Evolutionary conservation across 2,888 invertebrate genomes (phyloP), one percentile per base, ranked within the genome.

Genomic region (Sisyra nigra): DNA sequence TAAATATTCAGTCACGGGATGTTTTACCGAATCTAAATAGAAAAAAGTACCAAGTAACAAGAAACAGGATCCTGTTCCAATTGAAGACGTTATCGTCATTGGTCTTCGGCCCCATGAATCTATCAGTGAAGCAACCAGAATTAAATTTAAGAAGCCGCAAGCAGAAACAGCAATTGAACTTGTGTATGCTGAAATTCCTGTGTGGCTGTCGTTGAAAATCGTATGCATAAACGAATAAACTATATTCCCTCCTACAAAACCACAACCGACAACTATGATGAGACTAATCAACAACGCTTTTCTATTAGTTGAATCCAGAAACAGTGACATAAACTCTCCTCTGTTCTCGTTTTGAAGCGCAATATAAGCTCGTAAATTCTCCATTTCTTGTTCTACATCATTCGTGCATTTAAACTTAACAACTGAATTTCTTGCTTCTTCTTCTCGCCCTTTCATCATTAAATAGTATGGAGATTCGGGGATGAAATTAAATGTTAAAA

Each of bases 391-490:
- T 5, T 35, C 14, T 13, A 15, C 17, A 14, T 35, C 35, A 5
- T 13, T 13, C 3, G 14, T 11, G 2, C 13, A 13, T 13, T 35
- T 13, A 35, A 35, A 35, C 17, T 35, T 35, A 15, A 15, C 35
- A 15, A 35, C 9, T 2, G 35, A 13, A 35, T 35, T 13, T 8
- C 9, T 15, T 35, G 35, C 35, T 35, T 15, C 4, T 3, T 35
- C 17, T n/a, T 13, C 14, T 35, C 17, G 35, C 1, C 17, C 17
- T 35, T 13, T 15, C 8, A 35, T 13, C 9, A 35, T 15, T 2
- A 15, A 35, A 35, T 35, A 35, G 7, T 35, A 35, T 3, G 35
- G 35, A n/a, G 35, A 35, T 13, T 35, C 35, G 17, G 35, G 35
- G 9, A 35, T 35, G 35, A 35, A 14, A 8, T 13, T 13, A 13